Evolutionary conservation across 2,888 invertebrate genomes (phyloP), one percentile per base, ranked within the genome.

Genomic region (Sinodicranocentrus sp.): DNA sequence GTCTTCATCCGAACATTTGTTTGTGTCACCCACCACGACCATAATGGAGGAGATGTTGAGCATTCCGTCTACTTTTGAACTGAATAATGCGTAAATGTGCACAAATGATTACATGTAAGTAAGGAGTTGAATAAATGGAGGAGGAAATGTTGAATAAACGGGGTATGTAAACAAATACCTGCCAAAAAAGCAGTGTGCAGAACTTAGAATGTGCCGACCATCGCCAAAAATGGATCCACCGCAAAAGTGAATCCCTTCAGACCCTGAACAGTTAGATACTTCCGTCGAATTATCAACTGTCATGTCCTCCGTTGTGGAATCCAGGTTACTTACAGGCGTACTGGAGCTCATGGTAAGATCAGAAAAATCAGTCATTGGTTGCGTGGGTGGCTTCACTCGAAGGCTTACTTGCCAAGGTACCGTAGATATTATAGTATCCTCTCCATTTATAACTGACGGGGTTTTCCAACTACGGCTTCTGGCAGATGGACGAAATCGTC

Each of bases 351-450:
- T 33, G 10, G 33, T 33, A 54, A 21, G 23, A 10, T 26, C 13
- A 8, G 23, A 25, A 25, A 59, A 23, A 13, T 26, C 59, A 19
- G 52, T 52, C 1, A 33, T 33, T n/a, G 21, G 43, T 3, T 57
- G 15, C 17, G 61, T 57, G 19, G 13, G 63, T 23, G 65, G 65
- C 33, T 84, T 86, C 1, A 77, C n/a, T 17, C 88, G 48, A 0
- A 88, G 1, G 25, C 88, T 88, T 0, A 78, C 88, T 80, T 88
- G 88, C 87, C 87, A 88, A 10, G 88, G 88, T 6, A 88, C 87
- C 33, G 70, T 82, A 1, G 80, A 63, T 39, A 84, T 73, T 3
- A 83, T 39, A 0, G 86, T 80, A n/a, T 88, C 85, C 19, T 85
- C 82, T 15, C 88, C 88, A 52, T 88, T 87, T 13, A 88, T 83